Evolutionary conservation across 2,888 invertebrate genomes (phyloP).

Genomic region (Colletes collaris): DNA sequence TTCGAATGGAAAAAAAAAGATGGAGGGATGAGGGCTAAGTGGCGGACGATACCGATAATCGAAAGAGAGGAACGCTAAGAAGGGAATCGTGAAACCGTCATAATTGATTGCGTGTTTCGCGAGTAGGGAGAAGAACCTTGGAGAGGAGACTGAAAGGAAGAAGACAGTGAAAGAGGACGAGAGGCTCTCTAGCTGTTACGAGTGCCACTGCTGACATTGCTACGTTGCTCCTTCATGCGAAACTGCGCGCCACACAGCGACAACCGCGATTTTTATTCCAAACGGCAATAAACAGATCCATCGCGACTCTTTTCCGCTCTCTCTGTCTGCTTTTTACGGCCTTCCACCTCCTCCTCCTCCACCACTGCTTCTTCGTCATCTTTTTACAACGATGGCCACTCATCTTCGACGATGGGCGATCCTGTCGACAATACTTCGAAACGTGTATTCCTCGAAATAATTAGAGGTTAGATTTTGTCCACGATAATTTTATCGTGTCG

Average conservation of each 20-base stretch:
- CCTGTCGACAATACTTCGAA: background rate
- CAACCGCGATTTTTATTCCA: slow-evolving; percentile 63
- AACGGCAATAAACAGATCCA: slow-evolving; percentile 66
- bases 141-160: slow-evolving; percentile 45
- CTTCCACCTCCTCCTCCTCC: background rate
- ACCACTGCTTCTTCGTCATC: background rate
- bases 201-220: slow-evolving; percentile 55
- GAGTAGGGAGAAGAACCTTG: slow-evolving; percentile 37
- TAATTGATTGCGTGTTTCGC: slow-evolving; percentile 63
- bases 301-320: slow-evolving; percentile 21
- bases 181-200: slow-evolving; percentile 43
- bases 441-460: background rate
- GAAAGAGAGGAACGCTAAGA: slow-evolving; percentile 21
- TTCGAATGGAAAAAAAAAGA: background rate
- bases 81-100: slow-evolving; percentile 62
- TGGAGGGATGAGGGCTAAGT: slow-evolving; percentile 10
- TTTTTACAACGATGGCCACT: background rate
- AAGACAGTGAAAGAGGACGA: slow-evolving; percentile 39
- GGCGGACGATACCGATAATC: background rate
- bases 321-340: slow-evolving; percentile 14
- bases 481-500: background rate
- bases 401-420: background rate
- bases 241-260: slow-evolving; percentile 54
- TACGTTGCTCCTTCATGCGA: slow-evolving; percentile 33
- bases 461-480: background rate